Evolutionary conservation across 2,888 invertebrate species (phyloP), one percentile per base, ranked within the genome.

Genomic region (Esperia sulphurella): DNA sequence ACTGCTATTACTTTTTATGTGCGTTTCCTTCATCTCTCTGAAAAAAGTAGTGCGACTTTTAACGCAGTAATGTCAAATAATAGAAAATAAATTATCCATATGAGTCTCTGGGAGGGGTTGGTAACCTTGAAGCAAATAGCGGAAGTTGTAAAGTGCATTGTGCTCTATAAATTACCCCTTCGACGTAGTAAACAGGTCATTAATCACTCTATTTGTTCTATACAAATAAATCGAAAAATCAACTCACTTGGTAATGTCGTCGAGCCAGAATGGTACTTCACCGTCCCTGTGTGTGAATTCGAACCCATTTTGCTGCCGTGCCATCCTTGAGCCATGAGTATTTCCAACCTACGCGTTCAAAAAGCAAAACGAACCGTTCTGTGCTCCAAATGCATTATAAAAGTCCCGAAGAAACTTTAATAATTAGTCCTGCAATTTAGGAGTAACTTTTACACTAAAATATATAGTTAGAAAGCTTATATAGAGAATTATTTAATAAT

Each of bases 11-110:
- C 74, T 77, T 55, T 61, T 70, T 48, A 88, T 84, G 52, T 82
- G 84, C 8, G 86, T 83, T 58, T 87, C 83, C 74, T 87, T 87
- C 71, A 88, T 80, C 75, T 85, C 82, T 69, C 88, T 89, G 64
- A 45, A 77, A 75, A 44, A 50, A 48, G 48, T n/a, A n/a, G n/a
- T 35, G 14, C 43, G 39, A 14, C 13, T 7, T 29, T 45, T 14
- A 12, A 31, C 30, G 10, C 14, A 44, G 35, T 41, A 41, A 46
- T 9, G 21, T 5, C 21, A 21, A n/a, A 35, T n/a, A 31, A 35
- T n/a, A 44, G n/a, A n/a, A n/a, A 37, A 41, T 41, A 41, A 46
- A 8, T 35, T 37, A 12, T 43, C 9, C n/a, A n/a, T 35, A 37
- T 14, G 29, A 12, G 5, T 13, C 21, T 37, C 9, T 38, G 41